phyloP scores from a whole-genome alignment of 2,113 vertebrate species.

The Piaya cayana region DNA sequence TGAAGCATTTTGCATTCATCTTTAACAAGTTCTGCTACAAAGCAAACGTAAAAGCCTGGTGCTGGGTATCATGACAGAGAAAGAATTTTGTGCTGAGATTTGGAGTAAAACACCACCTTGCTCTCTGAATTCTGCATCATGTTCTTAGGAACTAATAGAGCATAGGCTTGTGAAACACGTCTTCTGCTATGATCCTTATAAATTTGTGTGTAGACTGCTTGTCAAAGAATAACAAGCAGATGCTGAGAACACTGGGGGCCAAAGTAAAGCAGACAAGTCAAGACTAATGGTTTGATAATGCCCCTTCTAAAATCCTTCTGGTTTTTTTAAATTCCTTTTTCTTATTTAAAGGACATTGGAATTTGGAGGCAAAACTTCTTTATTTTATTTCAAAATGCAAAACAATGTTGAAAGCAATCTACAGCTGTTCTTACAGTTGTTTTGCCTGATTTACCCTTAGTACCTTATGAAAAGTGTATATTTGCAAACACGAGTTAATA shows the following conservation, averaged over 20 bases:
- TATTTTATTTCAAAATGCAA: neutral
- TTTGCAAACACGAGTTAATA: neutral
- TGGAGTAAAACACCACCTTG: neutral
- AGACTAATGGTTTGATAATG: neutral
- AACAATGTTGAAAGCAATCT: neutral
- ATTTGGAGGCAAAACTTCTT: neutral
- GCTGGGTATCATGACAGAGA: neutral
- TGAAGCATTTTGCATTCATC: neutral
- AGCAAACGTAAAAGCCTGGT: neutral
- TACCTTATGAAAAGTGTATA: neutral
- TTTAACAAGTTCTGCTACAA: neutral
- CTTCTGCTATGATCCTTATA: neutral
- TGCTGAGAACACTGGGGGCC: neutral
- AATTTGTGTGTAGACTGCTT: neutral
- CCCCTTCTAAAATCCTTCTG: neutral
- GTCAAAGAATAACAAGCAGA: neutral
- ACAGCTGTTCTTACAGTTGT: neutral
- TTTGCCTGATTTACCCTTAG: neutral
- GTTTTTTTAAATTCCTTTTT: neutral
- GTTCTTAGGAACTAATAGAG: neutral
- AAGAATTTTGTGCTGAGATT: neutral
- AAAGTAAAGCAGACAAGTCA: neutral
- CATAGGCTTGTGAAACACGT: neutral
- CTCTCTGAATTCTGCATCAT: neutral
- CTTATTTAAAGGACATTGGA: neutral